Base-by-base conservation (phyloP, 2,797 vertebrate species). In the Acrossocheilus fasciatus region DNA sequence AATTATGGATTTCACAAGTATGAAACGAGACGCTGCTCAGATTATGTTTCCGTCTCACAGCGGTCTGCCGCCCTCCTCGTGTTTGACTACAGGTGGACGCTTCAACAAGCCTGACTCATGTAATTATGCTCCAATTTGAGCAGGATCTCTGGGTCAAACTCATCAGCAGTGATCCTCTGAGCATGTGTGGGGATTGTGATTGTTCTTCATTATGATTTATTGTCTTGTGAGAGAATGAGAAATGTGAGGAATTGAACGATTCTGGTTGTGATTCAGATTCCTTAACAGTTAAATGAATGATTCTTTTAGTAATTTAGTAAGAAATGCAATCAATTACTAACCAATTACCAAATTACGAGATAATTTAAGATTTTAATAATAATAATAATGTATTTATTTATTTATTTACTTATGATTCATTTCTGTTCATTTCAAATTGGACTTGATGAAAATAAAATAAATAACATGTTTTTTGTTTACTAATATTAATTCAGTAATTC, bases 1-100 rank as follows among this genome's bases (percentile, higher is more conserved):
- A 90, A 89, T 89, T 69, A 89, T 88, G 80, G 41, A 89, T 87
- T 36, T 52, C 47, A 10, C n/a, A 23, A 76, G 68, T 69, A 17
- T 69, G 83, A 89, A 26, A 75, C 41, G 26, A 83, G 47, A 68
- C 15, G 3, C 62, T 52, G 75, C 36, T n/a, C 52, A 14, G 52
- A 57, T 72, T 59, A 72, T 17, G 69, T 15, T 23, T 39, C 30
- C 64, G 66, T 50, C 52, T 88, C 52, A 6, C 26, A 81, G 72
- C 17, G 45, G 50, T 34, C 14, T 11, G 47, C 26, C 45, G 54
- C 69, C 23, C 74, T 59, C 77, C n/a, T 77, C 34, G 30, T 74
- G 69, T 81, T 72, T 47, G 50, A 47, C 26, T 75, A 39, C 70
- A 66, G 82, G 80, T 83, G 57, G 50, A 59, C 17, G 62, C 45